Percentiles rank a stretch among this genome's conserved stretches.
Conservation (phyloP, 2,797 vertebrate species). For the Sciaenops ocellatus region DNA sequence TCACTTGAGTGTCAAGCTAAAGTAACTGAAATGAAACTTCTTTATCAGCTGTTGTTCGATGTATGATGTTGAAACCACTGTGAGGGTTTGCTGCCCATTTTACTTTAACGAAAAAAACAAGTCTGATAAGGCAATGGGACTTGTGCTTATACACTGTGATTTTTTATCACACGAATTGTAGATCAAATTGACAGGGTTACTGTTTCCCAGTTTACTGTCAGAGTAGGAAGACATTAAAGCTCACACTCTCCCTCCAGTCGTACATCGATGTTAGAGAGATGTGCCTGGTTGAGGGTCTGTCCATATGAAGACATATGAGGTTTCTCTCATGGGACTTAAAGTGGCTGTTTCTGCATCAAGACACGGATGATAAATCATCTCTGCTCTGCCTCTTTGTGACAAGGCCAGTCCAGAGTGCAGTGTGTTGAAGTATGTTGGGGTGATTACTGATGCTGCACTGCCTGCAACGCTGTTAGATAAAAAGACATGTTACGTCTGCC, state of each 20-base stretch:
- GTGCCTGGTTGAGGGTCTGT: conserved; percentile 16
- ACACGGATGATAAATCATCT: conserved; percentile 67
- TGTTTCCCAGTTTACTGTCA: background rate
- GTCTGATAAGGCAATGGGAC: too few relatives aligned
- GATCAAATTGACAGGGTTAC: too few relatives aligned
- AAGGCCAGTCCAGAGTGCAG: conserved; percentile 49
- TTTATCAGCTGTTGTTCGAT: too few relatives aligned
- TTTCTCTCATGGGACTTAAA: conserved; percentile 42
- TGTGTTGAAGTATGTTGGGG: conserved; percentile 31
- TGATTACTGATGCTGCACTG: conserved; percentile 47
- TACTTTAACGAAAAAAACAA: too few relatives aligned
- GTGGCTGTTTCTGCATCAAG: conserved; percentile 58
- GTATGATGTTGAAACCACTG: too few relatives aligned
- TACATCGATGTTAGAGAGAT: background rate
- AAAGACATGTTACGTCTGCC: conserved; percentile 32
- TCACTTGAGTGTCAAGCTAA: too few relatives aligned
- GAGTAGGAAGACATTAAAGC: background rate
- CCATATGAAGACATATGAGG: conserved; percentile 51
- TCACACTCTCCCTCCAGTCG: background rate
- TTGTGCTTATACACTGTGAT: too few relatives aligned
- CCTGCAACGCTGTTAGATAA: conserved; percentile 42
- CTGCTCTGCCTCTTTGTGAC: conserved; percentile 49
- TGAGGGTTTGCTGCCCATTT: too few relatives aligned
- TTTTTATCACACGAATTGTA: background rate
- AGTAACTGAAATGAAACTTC: too few relatives aligned